Evolutionary conservation across 2,888 invertebrate species (phyloP), one percentile per base, ranked within the genome.

Genomic region (Willowsia nigromaculata): DNA sequence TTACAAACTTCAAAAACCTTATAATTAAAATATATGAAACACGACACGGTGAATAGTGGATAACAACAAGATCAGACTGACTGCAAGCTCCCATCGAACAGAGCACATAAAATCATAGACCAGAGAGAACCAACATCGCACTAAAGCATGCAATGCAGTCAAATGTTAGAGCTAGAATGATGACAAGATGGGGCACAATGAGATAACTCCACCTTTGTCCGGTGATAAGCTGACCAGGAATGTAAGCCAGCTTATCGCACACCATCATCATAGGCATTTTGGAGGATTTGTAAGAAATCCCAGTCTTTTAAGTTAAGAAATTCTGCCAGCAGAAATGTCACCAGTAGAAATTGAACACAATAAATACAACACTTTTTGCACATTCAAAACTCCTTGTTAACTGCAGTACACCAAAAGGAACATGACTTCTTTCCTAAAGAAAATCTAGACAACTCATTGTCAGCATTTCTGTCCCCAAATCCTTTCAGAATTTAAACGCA

Each of bases 241-340:
- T 47, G 47, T 91, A 90, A 33, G 80, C 13, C 85, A 85, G 22
- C 53, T 91, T 90, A 25, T 91, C 91, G 43, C 87, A 91, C 9
- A 90, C 90, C 9, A 91, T 89, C 81, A 90, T 86, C 91, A 91
- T 90, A 68, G 91, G 91, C 91, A 91, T 91, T 50, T 82, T 90
- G 80, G 59, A 43, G 15, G 15, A 25, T 82, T 65, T 13, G 4
- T 13, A 78, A 15, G 4, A 59, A 25, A 59, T 18, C 15, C 15
- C 53, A 1, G 15, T 18, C 6, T 18, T 53, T n/a, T 18, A 53
- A 53, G 18, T n/a, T 0, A 53, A 53, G 18, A 53, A 53, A 18
- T 53, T 53, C 18, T 53, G 53, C 53, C 53, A 53, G 53, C 53
- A 18, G 37, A 37, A 37, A 37, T 37, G 37, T 37, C 9, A 4